Conservation (phyloP, 2,113 vertebrate species). For the Paramisgurnus dabryanus region DNA sequence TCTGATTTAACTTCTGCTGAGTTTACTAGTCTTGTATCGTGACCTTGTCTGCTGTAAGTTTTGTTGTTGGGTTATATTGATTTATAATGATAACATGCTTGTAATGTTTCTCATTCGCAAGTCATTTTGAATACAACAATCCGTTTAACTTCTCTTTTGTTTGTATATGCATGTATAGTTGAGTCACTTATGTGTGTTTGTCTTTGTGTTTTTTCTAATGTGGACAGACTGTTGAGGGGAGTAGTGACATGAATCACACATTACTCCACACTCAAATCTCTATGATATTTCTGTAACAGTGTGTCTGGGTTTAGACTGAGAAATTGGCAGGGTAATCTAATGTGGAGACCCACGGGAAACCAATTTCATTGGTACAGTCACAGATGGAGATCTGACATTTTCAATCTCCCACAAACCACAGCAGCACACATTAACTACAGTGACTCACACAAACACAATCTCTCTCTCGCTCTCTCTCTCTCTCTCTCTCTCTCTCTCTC, state of each 20-base stretch:
- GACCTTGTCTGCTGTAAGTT: too few relatives aligned
- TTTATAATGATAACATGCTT: too few relatives aligned
- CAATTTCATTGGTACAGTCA: not conserved
- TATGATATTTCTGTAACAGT: not conserved
- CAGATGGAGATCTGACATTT: conserved; percentile 1
- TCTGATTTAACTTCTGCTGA: too few relatives aligned
- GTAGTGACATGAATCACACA: not conserved
- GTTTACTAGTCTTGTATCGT: too few relatives aligned
- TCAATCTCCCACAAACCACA: not conserved
- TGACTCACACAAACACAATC: too few relatives aligned
- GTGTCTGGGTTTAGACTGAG: not conserved
- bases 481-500: too few relatives aligned
- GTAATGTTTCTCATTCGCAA: too few relatives aligned
- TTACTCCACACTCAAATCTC: not conserved
- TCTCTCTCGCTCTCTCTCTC: too few relatives aligned
- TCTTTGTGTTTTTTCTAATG: not conserved
- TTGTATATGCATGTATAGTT: not conserved
- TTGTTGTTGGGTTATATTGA: too few relatives aligned
- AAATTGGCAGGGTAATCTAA: too few relatives aligned
- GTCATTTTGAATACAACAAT: too few relatives aligned
- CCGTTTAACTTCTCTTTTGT: too few relatives aligned
- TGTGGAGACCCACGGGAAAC: not conserved
- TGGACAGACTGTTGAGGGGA: not conserved
- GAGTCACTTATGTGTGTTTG: not conserved
- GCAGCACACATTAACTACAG: not conserved